These are phyloP conservation scores for Porites divaricata DNA, from an alignment of 92 coral and sea anemone species.

Conservation along the genomic window DNA sequence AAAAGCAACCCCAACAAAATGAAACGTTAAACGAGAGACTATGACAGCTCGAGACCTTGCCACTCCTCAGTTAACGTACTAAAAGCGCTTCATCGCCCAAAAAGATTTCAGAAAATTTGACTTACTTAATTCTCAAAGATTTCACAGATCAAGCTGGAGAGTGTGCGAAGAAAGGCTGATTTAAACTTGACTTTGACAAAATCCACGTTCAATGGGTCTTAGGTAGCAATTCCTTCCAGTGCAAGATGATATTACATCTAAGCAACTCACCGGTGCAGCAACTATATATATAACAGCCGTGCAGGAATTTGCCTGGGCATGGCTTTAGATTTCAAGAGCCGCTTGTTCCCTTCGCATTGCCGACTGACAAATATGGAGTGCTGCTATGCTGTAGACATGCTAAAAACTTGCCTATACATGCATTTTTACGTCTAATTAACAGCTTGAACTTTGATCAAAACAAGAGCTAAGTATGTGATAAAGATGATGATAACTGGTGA, in stretches of 20 bases:
- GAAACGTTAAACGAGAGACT: neutral
- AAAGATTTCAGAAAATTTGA: neutral
- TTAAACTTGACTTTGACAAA: neutral
- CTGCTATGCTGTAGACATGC: neutral
- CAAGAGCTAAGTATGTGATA: neutral
- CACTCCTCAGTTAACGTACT: neutral
- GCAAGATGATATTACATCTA: neutral
- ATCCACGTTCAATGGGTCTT: neutral
- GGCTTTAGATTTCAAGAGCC: neutral
- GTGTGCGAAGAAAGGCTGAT: neutral
- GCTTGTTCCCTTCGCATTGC: neutral
- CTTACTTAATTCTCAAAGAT: neutral
- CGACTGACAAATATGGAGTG: neutral
- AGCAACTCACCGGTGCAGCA: neutral
- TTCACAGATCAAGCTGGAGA: neutral
- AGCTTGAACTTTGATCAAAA: neutral
- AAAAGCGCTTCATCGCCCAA: neutral
- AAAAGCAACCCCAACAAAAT: neutral
- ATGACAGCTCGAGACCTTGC: neutral
- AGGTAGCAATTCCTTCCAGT: neutral
- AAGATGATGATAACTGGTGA: neutral
- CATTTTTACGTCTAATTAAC: neutral
- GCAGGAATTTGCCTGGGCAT: neutral
- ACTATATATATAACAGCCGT: neutral
- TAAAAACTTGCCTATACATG: neutral